Percentiles rank a stretch among this genome's conserved stretches.
phyloP scores from a whole-genome alignment of 2,113 vertebrate species.

The Entomyzon cyanotis region DNA sequence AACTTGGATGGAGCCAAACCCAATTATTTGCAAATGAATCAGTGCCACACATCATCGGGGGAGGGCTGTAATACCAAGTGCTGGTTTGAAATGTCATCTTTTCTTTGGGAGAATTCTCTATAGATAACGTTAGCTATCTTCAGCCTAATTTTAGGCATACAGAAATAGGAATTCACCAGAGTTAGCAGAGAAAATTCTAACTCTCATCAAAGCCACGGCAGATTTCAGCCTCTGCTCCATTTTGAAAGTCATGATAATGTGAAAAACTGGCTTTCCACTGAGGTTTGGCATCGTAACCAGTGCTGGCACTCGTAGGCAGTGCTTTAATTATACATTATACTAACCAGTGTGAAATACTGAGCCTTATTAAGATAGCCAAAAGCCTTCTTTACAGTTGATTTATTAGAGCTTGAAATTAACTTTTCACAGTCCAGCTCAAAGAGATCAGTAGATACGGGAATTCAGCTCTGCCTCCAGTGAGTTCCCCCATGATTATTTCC shows the following conservation, averaged over 20 bases:
- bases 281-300: background rate
- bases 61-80: background rate
- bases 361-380: constrained; percentile 39
- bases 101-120: background rate
- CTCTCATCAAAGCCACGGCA: background rate
- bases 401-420: constrained; percentile 64
- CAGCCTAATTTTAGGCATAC: constrained; percentile 13
- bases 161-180: background rate
- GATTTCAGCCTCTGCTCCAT: background rate
- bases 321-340: constrained; percentile 43
- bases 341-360: constrained; percentile 50
- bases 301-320: background rate
- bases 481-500: background rate
- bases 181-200: background rate
- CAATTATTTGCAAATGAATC: constrained; percentile 31
- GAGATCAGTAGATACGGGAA: background rate
- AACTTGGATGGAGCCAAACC: background rate
- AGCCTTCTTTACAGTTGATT: constrained; percentile 37
- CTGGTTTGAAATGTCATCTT: constrained; percentile 14
- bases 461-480: background rate
- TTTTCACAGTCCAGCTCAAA: constrained; percentile 46
- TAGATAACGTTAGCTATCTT: background rate
- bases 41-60: background rate
- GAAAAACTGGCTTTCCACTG: background rate
- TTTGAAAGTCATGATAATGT: background rate